Conservation (phyloP, 2,797 vertebrate genomes). For the Mico argentatus region DNA sequence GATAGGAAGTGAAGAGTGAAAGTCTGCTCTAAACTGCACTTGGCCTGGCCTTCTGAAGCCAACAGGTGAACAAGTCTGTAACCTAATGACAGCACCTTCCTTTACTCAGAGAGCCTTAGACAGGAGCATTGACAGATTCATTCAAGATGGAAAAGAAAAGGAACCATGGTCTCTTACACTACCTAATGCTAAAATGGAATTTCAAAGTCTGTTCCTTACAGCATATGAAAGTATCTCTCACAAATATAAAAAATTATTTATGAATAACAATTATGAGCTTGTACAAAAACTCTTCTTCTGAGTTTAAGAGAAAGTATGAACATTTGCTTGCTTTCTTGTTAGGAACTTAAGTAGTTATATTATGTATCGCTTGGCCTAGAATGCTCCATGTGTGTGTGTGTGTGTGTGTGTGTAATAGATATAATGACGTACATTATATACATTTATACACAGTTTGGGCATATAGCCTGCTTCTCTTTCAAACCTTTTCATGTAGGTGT, state of each 20-base stretch:
- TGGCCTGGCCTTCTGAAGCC: background rate
- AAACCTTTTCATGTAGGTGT: slow-evolving; percentile 12
- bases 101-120: background rate
- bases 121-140: background rate
- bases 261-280: slow-evolving; percentile 2
- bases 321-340: background rate
- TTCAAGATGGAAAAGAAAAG: background rate
- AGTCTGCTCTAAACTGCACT: background rate
- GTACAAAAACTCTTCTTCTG: background rate
- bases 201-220: background rate
- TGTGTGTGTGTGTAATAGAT: background rate
- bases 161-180: background rate
- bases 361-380: background rate
- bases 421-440: background rate
- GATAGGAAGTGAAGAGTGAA: background rate
- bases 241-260: background rate
- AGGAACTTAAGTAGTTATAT: background rate
- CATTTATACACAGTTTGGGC: background rate
- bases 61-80: background rate
- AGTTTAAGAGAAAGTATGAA: slow-evolving; percentile 27
- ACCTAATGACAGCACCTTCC: background rate
- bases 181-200: background rate
- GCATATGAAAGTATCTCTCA: background rate
- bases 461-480: background rate
- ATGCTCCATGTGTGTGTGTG: background rate